Percentiles rank a stretch among this genome's conserved stretches.
These are phyloP conservation scores for Simalia tracyae DNA, from an alignment of 2,797 vertebrate genomes.

Conservation along the genomic window DNA sequence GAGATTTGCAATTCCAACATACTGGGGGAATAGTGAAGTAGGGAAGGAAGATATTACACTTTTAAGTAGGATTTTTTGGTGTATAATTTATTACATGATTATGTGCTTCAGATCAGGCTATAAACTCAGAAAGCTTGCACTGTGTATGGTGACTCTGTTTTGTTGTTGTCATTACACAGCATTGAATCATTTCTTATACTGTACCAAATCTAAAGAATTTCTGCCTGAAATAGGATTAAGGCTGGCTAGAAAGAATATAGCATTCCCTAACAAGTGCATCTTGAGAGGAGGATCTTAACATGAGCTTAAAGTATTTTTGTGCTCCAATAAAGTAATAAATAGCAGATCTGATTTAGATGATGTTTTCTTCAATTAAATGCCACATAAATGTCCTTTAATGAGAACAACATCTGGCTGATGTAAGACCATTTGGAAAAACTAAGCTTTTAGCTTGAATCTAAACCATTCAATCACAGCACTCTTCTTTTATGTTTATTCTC, in stretches of 20 bases:
- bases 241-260: not conserved
- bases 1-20: no score
- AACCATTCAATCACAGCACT: not conserved
- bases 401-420: not conserved
- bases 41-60: slow-evolving; percentile 29
- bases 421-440: not conserved
- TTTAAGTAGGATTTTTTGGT: slow-evolving; percentile 21
- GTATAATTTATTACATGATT: not conserved
- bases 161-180: not conserved
- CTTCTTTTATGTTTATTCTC: not conserved
- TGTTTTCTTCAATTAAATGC: not conserved
- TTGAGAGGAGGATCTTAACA: not conserved
- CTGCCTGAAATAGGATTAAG: not conserved
- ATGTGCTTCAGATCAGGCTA: slow-evolving; percentile 10
- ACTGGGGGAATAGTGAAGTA: no score
- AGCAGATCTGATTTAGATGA: not conserved
- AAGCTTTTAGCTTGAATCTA: not conserved
- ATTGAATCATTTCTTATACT: not conserved
- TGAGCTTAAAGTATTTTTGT: not conserved
- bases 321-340: not conserved
- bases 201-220: not conserved
- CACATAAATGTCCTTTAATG: not conserved
- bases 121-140: not conserved
- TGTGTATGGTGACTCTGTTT: not conserved
- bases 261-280: not conserved